Evolutionary conservation across 2,113 vertebrate genomes (phyloP), one percentile per base, ranked within the genome.

Genomic region (Glaucomys volans): DNA sequence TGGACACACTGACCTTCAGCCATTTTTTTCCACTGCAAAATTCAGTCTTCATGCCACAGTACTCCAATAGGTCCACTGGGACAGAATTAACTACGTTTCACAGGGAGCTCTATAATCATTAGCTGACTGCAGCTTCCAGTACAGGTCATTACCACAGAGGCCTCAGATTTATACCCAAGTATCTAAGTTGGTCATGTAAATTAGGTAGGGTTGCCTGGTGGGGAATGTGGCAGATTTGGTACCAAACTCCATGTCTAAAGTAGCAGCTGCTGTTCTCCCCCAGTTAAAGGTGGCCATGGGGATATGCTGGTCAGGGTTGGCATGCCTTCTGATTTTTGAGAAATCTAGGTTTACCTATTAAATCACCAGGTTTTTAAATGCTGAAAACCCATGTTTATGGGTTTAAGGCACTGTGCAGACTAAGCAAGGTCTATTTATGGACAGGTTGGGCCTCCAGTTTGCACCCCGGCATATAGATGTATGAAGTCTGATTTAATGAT

Each of bases 1-100:
- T 71, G 74, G 32, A 90, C 42, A 82, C 5, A 3, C 47, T 93
- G 95, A 92, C 69, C 71, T 92, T 93, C 77, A 59, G 62, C 64
- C 18, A 92, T 79, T 79, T 71, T 81, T 80, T 85, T 75, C 52
- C 37, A 77, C 40, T 32, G 5, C 10, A 81, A 84, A 93, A 91
- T 67, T 67, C 91, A 47, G 30, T 69, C 69, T 66, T 76, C 81
- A 40, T n/a, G 44, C 44, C 40, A 32, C 26, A n/a, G 12, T 24
- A 42, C 42, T 77, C 50, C 80, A 80, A 72, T 1, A 67, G 57
- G 62, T 32, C 62, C 66, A 54, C 59, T 52, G 22, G 67, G 84
- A 84, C 10, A 47, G 47, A 94, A 94, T 35, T 57, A 71, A 77
- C n/a, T 59, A 8, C 77, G 59, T 64, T 77, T 47, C 74, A 75